phyloP scores from a whole-genome alignment of 2,113 vertebrate species.

The Phycodurus eques region DNA sequence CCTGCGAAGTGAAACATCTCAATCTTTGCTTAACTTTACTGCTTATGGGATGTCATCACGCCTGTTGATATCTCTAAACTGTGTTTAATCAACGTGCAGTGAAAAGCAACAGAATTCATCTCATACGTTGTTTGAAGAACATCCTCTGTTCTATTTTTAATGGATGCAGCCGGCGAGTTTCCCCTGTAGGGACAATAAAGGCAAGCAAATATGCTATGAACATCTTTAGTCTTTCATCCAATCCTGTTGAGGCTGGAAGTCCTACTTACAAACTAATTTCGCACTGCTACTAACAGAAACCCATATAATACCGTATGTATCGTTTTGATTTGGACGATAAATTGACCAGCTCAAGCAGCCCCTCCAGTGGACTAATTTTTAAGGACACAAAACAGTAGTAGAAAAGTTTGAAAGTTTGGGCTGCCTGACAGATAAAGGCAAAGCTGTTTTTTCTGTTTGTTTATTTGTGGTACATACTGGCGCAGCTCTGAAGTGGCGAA shows the following conservation, averaged over 20 bases:
- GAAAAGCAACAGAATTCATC: constrained; percentile 33
- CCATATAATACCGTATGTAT: background rate
- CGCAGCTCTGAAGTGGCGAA: constrained; percentile 92
- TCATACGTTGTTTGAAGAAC: constrained; percentile 56
- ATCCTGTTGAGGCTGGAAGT: constrained; percentile 8
- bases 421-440: constrained; percentile 90
- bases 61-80: background rate
- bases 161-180: constrained; percentile 43
- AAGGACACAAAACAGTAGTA: constrained; percentile 40
- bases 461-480: constrained; percentile 85
- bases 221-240: constrained; percentile 10
- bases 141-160: constrained; percentile 63
- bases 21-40: background rate
- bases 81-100: constrained; percentile 34
- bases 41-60: background rate
- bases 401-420: constrained; percentile 78
- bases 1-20: background rate
- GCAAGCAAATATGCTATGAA: constrained; percentile 26
- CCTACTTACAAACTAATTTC: constrained; percentile 4
- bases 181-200: constrained; percentile 52
- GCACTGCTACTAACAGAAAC: background rate
- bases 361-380: background rate
- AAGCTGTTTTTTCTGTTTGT: constrained; percentile 86
- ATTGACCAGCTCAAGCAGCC: background rate
- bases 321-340: background rate